Base-by-base conservation (phyloP, 2,888 invertebrate species). In the Cheilosia urbana region DNA sequence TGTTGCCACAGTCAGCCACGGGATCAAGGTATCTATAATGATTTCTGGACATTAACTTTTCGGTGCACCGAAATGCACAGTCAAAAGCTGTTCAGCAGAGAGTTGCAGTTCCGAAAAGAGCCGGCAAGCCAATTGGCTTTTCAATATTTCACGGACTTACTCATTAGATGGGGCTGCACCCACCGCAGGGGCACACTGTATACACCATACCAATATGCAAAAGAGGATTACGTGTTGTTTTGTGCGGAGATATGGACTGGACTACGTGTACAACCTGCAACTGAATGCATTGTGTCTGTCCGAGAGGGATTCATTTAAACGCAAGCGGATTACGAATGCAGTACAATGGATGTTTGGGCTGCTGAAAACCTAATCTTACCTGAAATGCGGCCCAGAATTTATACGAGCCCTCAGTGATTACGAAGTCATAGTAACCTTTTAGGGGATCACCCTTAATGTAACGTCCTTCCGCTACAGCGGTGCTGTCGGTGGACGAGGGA, bases 341-440 rank as follows among this genome's bases (percentile, higher is more conserved):
- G 42, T 72, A 17, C 55, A 51, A 34, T 55, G 27, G 30, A 40
- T 57, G 55, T 55, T 30, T 17, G 72, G 4, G 37, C 37, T 37
- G 51, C 51, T 58, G 72, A 58, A 65, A 66, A 60, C 40, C 40
- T 53, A 27, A 72, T 63, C 90, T 92, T 91, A 96, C 96, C 94
- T 97, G 97, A 91, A 97, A 97, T 9, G 94, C 96, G 42, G 97
- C 96, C 97, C 97, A 97, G 92, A 97, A 97, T 91, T 97, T 97
- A 92, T 96, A 97, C 19, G 96, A 97, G 2, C 96, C 96, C 91
- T 97, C 97, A 89, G 96, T 97, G 90, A 97, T 96, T 88, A 97
- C 94, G 92, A 97, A 97, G 91, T 97, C 97, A 90, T 97, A 97
- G 92, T 97, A 97, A 0, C 96, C 96, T 42, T 95, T 95, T 94